Base-by-base conservation (phyloP, 1,140 invertebrate genomes). In the Zaprionus camerounensis region DNA sequence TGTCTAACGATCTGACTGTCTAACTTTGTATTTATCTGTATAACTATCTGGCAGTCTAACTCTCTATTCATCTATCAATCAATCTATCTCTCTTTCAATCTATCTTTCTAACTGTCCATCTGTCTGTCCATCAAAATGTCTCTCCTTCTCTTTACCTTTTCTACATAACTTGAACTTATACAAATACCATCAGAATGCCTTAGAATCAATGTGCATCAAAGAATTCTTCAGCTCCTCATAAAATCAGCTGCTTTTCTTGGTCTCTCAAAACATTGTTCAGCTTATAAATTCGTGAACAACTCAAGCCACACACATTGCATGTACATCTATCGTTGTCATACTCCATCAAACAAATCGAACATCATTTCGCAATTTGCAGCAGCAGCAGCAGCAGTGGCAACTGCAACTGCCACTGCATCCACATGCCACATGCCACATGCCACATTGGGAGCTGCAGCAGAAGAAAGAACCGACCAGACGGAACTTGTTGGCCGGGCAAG, bases 401-500 rank as follows among this genome's bases (percentile, higher is more conserved):
- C 36, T 12, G 36, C 12, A 38, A 38, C 12, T 38, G 36, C 36
- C 11, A 15, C 4, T 38, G 36, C 36, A 38, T 15, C 13, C 41
- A 17, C 41, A 46, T 46, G n/a, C 13, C 41, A 17, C 41, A 46
- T 46, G n/a, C 13, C 41, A 17, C 41, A 46, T 46, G n/a, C 13
- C 41, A 17, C 41, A 46, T 46, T 17, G 2, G n/a, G 3, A 41
- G 38, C 15, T 41, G 38, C 41, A 46, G 7, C 41, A 17, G 41
- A n/a, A 9, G 7, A 9, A 9, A 3, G 6, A 46, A 3, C 38
- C 5, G 12, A n/a, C 6, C 41, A n/a, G 41, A 46, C 41, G 41
- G n/a, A 46, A 46, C 41, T 46, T 46, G 41, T 46, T 46, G n/a
- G 41, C 41, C 41, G 9, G 41, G 38, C 41, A 46, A 46, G 41